These are phyloP conservation scores for Cichladusa arquata DNA, from an alignment of 2,113 vertebrate species.

Conservation along the genomic window DNA sequence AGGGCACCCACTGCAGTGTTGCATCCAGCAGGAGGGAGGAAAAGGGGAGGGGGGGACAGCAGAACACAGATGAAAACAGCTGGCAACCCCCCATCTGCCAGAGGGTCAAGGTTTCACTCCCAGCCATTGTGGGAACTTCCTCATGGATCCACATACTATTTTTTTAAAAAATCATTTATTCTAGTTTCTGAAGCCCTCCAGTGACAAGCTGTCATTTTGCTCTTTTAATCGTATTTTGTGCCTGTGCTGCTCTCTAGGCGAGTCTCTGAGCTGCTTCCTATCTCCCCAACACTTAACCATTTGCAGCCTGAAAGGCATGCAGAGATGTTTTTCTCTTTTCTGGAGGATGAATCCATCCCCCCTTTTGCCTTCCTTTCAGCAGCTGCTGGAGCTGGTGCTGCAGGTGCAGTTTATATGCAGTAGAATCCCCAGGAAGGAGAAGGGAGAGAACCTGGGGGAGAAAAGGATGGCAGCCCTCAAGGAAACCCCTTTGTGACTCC, in stretches of 20 bases:
- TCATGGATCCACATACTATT: background rate
- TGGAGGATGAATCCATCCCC: background rate
- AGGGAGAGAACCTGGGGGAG: background rate
- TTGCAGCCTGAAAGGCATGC: background rate
- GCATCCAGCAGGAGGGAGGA: background rate
- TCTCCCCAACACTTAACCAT: background rate
- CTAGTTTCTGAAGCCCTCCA: slow-evolving; percentile 26
- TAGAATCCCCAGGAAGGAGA: background rate
- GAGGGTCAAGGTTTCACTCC: background rate
- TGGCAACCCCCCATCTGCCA: background rate
- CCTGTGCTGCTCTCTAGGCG: background rate
- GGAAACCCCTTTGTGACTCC: background rate
- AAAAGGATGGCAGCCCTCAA: background rate
- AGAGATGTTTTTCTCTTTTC: background rate
- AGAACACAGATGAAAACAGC: background rate
- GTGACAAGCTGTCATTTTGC: slow-evolving; percentile 47
- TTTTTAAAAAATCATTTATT: background rate
- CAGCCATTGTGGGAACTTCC: background rate
- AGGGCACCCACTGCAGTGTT: background rate
- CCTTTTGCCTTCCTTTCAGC: fast-evolving
- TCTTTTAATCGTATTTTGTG: slow-evolving; percentile 26
- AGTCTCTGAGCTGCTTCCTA: background rate
- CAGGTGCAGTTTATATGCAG: background rate
- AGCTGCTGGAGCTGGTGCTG: background rate
- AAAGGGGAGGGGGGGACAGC: background rate